phyloP scores from a whole-genome alignment of 2,888 invertebrate species.

The Formica aserva region DNA sequence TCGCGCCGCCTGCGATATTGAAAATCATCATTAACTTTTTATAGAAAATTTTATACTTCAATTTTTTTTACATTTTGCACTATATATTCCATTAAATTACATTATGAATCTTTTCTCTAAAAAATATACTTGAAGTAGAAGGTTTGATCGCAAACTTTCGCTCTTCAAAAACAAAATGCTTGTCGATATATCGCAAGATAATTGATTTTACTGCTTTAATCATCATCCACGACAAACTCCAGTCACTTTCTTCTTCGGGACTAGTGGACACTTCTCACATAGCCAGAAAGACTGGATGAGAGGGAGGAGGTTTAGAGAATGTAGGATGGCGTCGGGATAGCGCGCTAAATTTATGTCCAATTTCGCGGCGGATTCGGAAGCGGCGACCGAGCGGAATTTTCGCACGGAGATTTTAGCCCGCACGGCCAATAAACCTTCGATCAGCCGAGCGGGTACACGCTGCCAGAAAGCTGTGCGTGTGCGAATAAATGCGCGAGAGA shows the following conservation, averaged over 20 bases:
- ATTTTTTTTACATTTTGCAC: no score
- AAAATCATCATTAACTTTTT: not conserved
- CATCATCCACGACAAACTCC: not conserved
- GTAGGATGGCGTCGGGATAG: constrained; percentile 37
- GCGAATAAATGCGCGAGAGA: constrained; percentile 25
- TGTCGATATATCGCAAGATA: not conserved
- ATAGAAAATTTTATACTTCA: not conserved
- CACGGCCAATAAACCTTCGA: constrained; percentile 78
- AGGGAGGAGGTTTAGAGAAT: not conserved
- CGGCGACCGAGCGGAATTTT: constrained; percentile 77
- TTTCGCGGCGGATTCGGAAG: constrained; percentile 77
- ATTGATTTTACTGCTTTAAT: not conserved
- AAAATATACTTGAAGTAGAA: not conserved
- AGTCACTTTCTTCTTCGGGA: not conserved
- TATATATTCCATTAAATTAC: not conserved
- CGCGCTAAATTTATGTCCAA: constrained; percentile 80
- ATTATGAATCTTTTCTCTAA: not conserved
- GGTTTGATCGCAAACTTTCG: not conserved
- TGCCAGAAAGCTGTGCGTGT: constrained; percentile 42
- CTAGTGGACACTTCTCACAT: not conserved
- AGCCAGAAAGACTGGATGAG: not conserved
- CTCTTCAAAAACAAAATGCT: not conserved
- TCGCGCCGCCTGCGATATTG: not conserved
- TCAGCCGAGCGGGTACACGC: constrained; percentile 62
- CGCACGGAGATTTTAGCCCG: constrained; percentile 76